Base-by-base conservation (phyloP, 2,888 invertebrate species). In the Athalia rosae region DNA sequence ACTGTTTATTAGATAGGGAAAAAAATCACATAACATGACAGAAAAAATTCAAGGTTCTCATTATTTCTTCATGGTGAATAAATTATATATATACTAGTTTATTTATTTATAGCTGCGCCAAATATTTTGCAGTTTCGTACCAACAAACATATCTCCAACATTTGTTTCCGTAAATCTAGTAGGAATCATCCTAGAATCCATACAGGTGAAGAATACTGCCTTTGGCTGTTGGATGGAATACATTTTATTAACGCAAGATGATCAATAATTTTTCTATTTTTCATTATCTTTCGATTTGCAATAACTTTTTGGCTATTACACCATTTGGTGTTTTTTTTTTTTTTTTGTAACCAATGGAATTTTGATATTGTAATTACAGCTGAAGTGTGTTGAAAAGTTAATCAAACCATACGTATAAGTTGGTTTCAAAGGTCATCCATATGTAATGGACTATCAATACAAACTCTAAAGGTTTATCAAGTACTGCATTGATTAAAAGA, bases 81-180 rank as follows among this genome's bases (percentile, higher is more conserved):
- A 28, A 28, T 28, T 28, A 28, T 28, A 61, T 61, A 13, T 4
- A 13, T 28, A 61, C 28, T 41, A 48, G 41, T 7, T 58, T 71
- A 41, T 43, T 56, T 45, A 45, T 71, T 4, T 45, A 45, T 71
- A 8, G 56, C 71, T 71, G 71, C 71, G 71, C 58, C 45, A 71
- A 71, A 71, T 71, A 71, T 71, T 71, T 71, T 71, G 45, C 71
- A 79, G 76, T 81, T 79, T 86, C 91, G 86, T 91, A 97, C 97
- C 96, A 84, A 99, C 96, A 92, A 98, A 99, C 97, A 98, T 98
- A 90, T 99, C 98, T 64, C 99, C 99, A 81, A 98, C 96, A 90
- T 97, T 95, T 77, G 97, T 97, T 92, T 97, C 96, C 77, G 98
- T 98, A 90, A 98, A 98, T 89, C 97, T 93, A 79, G 98, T 97